Conservation (phyloP, 2,113 vertebrate species). For the Heteronetta atricapilla region DNA sequence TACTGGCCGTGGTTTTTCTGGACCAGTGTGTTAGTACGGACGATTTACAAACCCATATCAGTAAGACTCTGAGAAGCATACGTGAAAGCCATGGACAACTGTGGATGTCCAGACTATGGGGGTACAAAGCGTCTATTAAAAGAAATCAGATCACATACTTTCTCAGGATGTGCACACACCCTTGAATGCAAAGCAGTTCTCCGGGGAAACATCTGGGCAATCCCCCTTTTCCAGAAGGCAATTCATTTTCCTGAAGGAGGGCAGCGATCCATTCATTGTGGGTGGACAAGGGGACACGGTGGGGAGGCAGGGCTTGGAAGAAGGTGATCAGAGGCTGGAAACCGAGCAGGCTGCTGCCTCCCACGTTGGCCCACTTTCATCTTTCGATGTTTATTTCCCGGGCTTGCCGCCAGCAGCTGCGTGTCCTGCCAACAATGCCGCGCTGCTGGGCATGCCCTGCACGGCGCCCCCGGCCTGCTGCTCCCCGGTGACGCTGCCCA, state of each 20-base stretch:
- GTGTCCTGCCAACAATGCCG: constrained; percentile 20
- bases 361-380: constrained; percentile 27
- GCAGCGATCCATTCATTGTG: not conserved
- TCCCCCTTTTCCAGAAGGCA: not conserved
- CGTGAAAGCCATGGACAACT: not conserved
- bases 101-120: not conserved
- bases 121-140: not conserved
- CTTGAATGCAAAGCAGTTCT: not conserved
- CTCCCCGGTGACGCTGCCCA: not conserved
- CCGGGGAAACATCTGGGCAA: not conserved
- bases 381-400: not conserved
- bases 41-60: not conserved
- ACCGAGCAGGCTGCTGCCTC: not conserved
- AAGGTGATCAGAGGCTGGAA: constrained; percentile 54
- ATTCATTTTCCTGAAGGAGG: not conserved
- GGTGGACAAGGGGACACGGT: not conserved
- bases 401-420: not conserved
- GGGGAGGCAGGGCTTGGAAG: constrained; percentile 8
- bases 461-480: not conserved
- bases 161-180: not conserved
- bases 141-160: not conserved
- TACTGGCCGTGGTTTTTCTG: not conserved
- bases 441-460: not conserved
- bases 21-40: not conserved
- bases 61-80: not conserved